Evolutionary conservation across 1,140 invertebrate genomes (phyloP).

Genomic region (Drosophila malerkotliana): DNA sequence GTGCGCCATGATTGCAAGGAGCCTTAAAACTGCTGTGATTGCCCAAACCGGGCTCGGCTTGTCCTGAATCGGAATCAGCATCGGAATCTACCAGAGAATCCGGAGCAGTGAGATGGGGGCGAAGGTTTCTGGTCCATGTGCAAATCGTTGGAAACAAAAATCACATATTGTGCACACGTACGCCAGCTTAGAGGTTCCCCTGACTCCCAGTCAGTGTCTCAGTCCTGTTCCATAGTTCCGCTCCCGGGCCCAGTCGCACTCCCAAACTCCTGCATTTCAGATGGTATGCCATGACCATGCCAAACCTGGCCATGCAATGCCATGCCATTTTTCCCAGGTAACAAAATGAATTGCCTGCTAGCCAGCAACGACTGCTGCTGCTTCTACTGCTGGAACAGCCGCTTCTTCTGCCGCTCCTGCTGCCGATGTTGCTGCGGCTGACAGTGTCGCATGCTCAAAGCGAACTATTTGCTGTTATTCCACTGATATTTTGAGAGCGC

Average conservation of each 20-base stretch:
- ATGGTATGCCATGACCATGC: constrained; percentile 50
- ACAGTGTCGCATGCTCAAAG: constrained; percentile 80
- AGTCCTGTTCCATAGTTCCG: constrained; percentile 15
- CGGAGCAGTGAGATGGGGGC: not conserved
- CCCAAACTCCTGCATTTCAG: constrained; percentile 28
- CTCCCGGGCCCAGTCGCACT: constrained; percentile 7
- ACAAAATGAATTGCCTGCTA: constrained; percentile 78
- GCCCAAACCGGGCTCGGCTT: constrained; percentile 63
- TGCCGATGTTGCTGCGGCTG: constrained; percentile 60
- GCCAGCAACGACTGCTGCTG: constrained; percentile 34
- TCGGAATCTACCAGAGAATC: constrained; percentile 23
- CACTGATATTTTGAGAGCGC: constrained; percentile 78
- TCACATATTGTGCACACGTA: constrained; percentile 80
- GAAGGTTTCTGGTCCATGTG: constrained; percentile 52
- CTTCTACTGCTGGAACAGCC: constrained; percentile 16
- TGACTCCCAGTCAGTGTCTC: not conserved
- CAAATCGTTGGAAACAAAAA: constrained; percentile 80
- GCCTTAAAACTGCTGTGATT: constrained; percentile 75
- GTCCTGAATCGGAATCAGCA: constrained; percentile 48
- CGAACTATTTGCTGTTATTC: constrained; percentile 81
- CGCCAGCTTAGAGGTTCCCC: constrained; percentile 56
- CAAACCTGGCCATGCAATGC: constrained; percentile 62
- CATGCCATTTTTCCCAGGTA: constrained; percentile 78
- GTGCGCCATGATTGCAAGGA: constrained; percentile 73
- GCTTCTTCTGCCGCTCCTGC: constrained; percentile 28